Base-by-base conservation (phyloP, 2,797 vertebrate genomes). In the Scolopax bukidnonensis region DNA sequence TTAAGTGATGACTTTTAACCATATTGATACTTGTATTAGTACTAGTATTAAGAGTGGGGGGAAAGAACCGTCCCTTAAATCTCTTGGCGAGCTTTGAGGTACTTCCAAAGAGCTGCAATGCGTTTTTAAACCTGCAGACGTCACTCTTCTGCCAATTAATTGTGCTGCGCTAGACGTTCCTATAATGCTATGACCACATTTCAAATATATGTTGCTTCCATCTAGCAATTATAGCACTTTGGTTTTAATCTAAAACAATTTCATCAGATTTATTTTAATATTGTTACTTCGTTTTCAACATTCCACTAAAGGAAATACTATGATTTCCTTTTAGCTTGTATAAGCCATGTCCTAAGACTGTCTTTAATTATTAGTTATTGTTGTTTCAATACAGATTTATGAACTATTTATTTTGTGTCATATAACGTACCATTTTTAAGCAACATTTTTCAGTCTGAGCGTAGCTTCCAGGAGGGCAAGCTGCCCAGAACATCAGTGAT, bases 401-500 rank as follows among this genome's bases (percentile, higher is more conserved):
- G 97, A 95, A 97, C 91, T 95, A 97, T 97, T 97, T 97, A 87
- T 90, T 97, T 89, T 75, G 90, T 95, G 97, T 89, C 54, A 65
- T 90, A 84, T 73, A 97, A 97, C 96, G 84, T 95, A 90, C 67
- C 61, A 48, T 97, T 97, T 97, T 97, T 92, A 92, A 93, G 95
- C 83, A 94, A 83, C 91, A n/a, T 82, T 65, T 82, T 88, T 93
- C 86, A 89, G 63, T 90, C 79, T 87, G 87, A 86, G 74, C 91
- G 7, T 76, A 73, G 95, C 97, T 97, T 97, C 84, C 68, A 97
- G 95, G 96, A 98, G 98, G 97, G 96, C 97, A 97, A 82, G 80
- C 97, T 98, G 97, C 97, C 98, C 87, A 40, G 97, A 97, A 98
- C 97, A 97, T 97, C 97, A 96, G 78, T 96, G 97, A 98, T 98